phyloP scores from a whole-genome alignment of 2,888 invertebrate species.

The Lasioglossum vierecki region DNA sequence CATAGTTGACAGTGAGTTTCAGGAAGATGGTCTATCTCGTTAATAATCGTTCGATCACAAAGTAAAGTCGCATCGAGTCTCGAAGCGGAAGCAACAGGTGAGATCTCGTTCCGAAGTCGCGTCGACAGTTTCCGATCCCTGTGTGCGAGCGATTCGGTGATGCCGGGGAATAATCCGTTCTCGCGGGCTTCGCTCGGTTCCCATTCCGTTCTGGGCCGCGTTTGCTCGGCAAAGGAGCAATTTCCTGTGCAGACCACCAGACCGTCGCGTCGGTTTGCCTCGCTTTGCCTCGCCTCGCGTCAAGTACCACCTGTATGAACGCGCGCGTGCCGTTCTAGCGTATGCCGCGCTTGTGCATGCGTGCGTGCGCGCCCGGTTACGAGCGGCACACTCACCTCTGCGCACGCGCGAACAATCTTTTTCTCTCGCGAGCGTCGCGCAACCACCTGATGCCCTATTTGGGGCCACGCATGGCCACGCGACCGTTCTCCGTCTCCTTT shows the following conservation, averaged over 20 bases:
- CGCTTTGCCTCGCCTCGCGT: constrained; percentile 15
- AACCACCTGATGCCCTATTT: constrained; percentile 82
- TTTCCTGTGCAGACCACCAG: background rate
- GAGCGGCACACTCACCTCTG: constrained; percentile 66
- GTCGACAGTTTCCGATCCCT: constrained; percentile 14
- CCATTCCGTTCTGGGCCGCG: constrained; percentile 41
- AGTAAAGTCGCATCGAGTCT: background rate
- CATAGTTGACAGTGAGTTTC: background rate
- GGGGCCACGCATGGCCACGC: constrained; percentile 81
- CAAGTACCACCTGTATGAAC: constrained; percentile 61
- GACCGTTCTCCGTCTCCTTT: constrained; percentile 65
- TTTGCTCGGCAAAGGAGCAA: background rate
- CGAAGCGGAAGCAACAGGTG: constrained; percentile 43
- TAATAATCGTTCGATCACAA: background rate
- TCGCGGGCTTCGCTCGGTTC: constrained; percentile 17
- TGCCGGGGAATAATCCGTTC: constrained; percentile 29
- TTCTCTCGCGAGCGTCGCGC: constrained; percentile 74
- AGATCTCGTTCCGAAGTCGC: constrained; percentile 20
- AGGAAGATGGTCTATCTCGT: background rate
- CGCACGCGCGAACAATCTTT: constrained; percentile 72
- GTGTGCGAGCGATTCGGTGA: constrained; percentile 10
- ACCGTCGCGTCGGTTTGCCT: constrained; percentile 2
- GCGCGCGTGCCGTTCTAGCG: constrained; percentile 65
- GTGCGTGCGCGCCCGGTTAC: constrained; percentile 57
- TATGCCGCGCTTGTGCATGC: constrained; percentile 31